Percentiles rank a stretch among this genome's conserved stretches.
These are phyloP conservation scores for Echinarachnius parma DNA, from an alignment of 53 echinoderm and acorn worm genomes.

Conservation along the genomic window DNA sequence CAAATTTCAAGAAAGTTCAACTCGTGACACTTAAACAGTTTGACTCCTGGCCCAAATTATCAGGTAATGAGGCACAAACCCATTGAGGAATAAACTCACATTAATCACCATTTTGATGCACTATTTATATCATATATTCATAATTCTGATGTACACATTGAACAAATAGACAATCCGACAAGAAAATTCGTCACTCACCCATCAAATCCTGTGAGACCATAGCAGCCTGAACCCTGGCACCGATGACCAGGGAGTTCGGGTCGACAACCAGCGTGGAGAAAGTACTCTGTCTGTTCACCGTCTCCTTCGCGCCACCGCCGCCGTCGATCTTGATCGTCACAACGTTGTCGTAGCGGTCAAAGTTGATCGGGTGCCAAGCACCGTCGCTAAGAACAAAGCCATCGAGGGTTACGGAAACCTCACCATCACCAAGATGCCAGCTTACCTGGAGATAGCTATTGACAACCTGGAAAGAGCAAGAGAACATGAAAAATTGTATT, in stretches of 20 bases:
- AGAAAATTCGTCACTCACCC: too few species aligned
- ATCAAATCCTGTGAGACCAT: slow-evolving; percentile 64
- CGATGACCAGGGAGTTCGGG: slow-evolving; percentile 59
- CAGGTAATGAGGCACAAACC: too few species aligned
- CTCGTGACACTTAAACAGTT: too few species aligned
- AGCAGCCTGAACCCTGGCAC: slow-evolving; percentile 62
- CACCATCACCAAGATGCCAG: slow-evolving; percentile 86
- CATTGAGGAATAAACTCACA: too few species aligned
- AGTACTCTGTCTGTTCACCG: slow-evolving; percentile 63
- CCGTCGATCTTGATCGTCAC: slow-evolving; percentile 92
- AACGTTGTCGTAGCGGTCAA: slow-evolving; percentile 70
- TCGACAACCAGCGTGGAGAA: slow-evolving; percentile 63
- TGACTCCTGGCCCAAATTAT: too few species aligned
- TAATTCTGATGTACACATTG: too few species aligned
- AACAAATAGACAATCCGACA: too few species aligned
- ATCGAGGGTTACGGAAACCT: slow-evolving; percentile 56
- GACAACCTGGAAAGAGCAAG: slow-evolving; percentile 46
- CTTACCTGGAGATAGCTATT: slow-evolving; percentile 58
- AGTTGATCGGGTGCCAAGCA: slow-evolving; percentile 81
- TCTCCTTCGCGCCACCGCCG: slow-evolving; percentile 81
- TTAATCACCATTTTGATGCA: too few species aligned
- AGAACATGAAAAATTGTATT: too few species aligned
- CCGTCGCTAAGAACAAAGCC: slow-evolving; percentile 74
- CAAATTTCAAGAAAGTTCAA: too few species aligned
- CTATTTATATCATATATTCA: too few species aligned